A percentile compares a stretch with the other conserved stretches of the same genome.
Conservation (phyloP, 2,797 vertebrate genomes). For the Lacerta agilis region DNA sequence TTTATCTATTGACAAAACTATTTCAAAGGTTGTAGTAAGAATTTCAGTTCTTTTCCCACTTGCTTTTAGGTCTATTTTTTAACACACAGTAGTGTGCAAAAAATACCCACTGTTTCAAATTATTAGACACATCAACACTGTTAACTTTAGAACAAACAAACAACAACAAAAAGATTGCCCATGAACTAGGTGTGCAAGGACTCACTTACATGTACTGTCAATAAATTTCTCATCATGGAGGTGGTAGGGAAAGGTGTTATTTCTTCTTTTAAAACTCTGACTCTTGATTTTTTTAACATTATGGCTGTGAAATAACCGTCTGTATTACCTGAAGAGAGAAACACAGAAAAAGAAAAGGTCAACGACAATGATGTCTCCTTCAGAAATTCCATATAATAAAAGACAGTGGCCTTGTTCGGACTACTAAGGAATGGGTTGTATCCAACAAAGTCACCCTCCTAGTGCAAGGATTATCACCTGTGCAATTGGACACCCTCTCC, state of each 20-base stretch:
- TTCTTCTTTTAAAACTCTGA: constrained; percentile 87
- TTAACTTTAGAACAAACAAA: background rate
- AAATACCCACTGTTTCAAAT: background rate
- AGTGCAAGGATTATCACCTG: no score
- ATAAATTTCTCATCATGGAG: constrained; percentile 94
- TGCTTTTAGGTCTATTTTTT: background rate
- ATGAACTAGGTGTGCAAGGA: background rate
- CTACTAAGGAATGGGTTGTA: no score
- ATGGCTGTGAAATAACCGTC: constrained; percentile 91
- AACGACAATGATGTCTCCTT: accelerated
- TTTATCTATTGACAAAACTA: background rate
- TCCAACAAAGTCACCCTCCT: no score
- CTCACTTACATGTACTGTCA: constrained; percentile 86
- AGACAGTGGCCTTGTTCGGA: background rate
- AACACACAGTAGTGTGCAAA: no score
- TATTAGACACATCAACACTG: background rate
- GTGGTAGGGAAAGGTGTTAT: constrained; percentile 86
- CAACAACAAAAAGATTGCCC: background rate
- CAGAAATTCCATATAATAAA: background rate
- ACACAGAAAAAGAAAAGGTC: constrained; percentile 23
- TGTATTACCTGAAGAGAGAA: constrained; percentile 78
- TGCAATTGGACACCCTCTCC: no score
- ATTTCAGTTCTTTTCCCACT: background rate
- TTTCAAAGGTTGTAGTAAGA: background rate
- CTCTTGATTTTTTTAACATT: constrained; percentile 92